These are phyloP conservation scores for Odontomachus brunneus DNA, from an alignment of 1,140 invertebrate species.

Conservation along the genomic window DNA sequence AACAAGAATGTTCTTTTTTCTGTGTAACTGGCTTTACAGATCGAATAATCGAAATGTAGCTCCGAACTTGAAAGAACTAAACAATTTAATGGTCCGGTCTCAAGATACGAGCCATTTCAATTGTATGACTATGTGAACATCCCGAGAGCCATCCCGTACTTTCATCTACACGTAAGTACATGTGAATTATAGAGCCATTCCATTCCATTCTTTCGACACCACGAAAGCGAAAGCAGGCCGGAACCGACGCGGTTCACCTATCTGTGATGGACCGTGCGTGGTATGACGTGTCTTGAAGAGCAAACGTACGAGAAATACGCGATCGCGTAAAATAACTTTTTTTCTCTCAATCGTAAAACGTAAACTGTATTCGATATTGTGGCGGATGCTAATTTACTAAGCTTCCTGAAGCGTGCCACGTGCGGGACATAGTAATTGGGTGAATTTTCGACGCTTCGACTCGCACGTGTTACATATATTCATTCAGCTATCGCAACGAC, in stretches of 20 bases:
- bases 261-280: slow-evolving; percentile 36
- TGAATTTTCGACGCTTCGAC: background rate
- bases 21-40: no score
- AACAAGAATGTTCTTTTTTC: no score
- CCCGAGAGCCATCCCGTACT: no score
- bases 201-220: slow-evolving; percentile 46
- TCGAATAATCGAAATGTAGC: no score
- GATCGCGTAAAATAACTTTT: slow-evolving; percentile 9
- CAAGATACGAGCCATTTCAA: background rate
- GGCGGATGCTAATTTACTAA: background rate
- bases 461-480: background rate
- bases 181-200: slow-evolving; percentile 10
- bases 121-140: no score
- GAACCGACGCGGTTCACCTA: slow-evolving; percentile 47
- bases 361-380: background rate
- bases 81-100: no score
- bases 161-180: background rate
- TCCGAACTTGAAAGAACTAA: no score
- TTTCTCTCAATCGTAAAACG: background rate
- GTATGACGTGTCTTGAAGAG: background rate
- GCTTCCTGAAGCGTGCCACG: background rate
- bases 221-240: slow-evolving; percentile 53
- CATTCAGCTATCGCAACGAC: background rate
- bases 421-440: background rate
- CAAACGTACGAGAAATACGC: background rate